A percentile compares a stretch with the other conserved stretches of the same genome.
Conservation (phyloP, 1,140 invertebrate genomes). For the Chironomus striatipennis region DNA sequence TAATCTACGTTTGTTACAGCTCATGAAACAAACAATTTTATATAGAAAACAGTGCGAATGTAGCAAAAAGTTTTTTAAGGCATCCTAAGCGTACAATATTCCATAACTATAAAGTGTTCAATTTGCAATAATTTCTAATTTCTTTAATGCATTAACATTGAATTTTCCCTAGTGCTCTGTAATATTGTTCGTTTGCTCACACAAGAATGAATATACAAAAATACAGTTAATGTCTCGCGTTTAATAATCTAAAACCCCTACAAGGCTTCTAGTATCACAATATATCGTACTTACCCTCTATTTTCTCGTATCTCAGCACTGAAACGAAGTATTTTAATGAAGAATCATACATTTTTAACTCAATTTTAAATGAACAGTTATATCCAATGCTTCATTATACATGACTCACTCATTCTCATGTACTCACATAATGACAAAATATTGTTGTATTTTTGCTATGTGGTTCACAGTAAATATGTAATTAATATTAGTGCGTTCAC, state of each 20-base stretch:
- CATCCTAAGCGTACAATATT: background rate
- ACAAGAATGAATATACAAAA: background rate
- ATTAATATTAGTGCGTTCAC: background rate
- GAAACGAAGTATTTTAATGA: no score
- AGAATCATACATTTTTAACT: background rate
- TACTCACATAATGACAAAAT: background rate
- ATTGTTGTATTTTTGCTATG: background rate
- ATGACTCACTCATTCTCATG: background rate
- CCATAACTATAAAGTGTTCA: slow-evolving; percentile 11
- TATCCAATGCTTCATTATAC: background rate
- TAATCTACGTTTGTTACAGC: background rate
- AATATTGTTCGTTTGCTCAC: background rate
- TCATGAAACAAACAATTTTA: background rate
- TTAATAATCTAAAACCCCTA: no score
- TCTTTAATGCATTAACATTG: background rate
- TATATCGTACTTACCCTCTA: no score
- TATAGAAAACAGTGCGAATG: no score
- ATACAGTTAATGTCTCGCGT: no score
- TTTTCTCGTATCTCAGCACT: no score
- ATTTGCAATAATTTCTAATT: slow-evolving; percentile 15
- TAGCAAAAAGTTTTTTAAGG: background rate
- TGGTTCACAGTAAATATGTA: background rate
- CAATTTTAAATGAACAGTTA: background rate
- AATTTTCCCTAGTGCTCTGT: background rate
- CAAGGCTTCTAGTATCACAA: no score